A percentile compares a stretch with the other conserved stretches of the same genome.
Evolutionary conservation across 2,888 invertebrate genomes (phyloP).

Genomic region (Agrochola litura): DNA sequence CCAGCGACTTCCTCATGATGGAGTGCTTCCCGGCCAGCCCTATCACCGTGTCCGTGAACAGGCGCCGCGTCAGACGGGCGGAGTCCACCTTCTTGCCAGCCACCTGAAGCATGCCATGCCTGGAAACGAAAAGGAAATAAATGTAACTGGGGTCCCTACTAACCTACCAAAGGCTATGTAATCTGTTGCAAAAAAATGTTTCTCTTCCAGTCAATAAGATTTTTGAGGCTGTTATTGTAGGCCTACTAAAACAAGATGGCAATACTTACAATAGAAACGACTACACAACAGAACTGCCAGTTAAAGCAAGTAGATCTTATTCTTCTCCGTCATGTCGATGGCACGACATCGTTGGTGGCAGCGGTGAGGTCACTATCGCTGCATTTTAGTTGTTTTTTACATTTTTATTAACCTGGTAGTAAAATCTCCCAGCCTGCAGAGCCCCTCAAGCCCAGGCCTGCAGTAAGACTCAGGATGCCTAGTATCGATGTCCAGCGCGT

Average conservation of each 20-base stretch:
- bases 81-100: slow-evolving; percentile 93
- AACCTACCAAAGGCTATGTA: neutral
- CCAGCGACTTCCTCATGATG: slow-evolving; percentile 95
- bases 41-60: slow-evolving; percentile 95
- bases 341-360: no score
- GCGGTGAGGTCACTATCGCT: no score
- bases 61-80: slow-evolving; percentile 92
- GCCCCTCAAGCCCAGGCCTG: slow-evolving; percentile 88
- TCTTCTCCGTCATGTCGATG: no score
- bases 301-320: neutral
- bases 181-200: neutral
- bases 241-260: neutral
- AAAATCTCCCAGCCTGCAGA: slow-evolving; percentile 95
- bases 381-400: no score
- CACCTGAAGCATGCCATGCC: slow-evolving; percentile 93
- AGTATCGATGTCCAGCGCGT: slow-evolving; percentile 92
- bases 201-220: neutral
- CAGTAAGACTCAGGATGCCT: slow-evolving; percentile 91
- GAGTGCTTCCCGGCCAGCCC: slow-evolving; percentile 94
- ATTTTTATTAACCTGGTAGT: slow-evolving; percentile 86
- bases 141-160: neutral
- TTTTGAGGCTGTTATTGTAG: neutral
- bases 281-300: neutral
- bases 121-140: slow-evolving; percentile 60
- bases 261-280: no score